phyloP scores from a whole-genome alignment of 2,113 vertebrate genomes.

The Syngnathus scovelli region DNA sequence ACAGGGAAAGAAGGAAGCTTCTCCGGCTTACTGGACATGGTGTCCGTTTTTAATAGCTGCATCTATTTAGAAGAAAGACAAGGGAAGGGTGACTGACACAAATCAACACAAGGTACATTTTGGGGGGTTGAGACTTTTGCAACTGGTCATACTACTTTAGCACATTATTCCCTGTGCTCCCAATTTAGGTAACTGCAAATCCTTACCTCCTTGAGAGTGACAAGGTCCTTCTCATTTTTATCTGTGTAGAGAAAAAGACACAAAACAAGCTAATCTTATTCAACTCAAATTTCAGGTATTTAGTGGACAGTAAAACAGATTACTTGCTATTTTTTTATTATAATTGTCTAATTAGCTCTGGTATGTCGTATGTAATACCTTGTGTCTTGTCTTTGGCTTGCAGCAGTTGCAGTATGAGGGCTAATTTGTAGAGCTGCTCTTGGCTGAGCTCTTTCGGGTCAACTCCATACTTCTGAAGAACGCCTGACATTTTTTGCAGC shows the following conservation, averaged over 20 bases:
- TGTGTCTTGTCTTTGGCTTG: conserved; percentile 58
- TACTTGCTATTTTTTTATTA: not conserved
- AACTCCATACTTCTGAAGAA: conserved; percentile 76
- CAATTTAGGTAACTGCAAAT: too few species aligned
- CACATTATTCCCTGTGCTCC: too few species aligned
- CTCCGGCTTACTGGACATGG: conserved; percentile 43
- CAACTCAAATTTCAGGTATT: not conserved
- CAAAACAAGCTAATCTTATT: not conserved
- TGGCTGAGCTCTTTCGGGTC: conserved; percentile 80
- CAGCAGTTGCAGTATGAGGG: conserved; percentile 75
- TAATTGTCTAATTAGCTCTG: not conserved
- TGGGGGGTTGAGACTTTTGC: not conserved
- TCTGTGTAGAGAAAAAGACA: conserved; percentile 34
- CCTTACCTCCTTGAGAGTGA: conserved; percentile 63
- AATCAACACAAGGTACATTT: not conserved
- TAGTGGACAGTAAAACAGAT: not conserved
- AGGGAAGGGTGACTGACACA: not conserved
- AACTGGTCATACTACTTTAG: not conserved
- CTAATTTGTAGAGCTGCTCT: conserved; percentile 81
- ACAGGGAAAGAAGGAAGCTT: conserved; percentile 27
- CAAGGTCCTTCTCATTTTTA: conserved; percentile 58
- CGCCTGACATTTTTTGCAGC: conserved; percentile 73
- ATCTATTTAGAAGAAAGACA: conserved; percentile 35
- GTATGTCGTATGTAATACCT: not conserved
- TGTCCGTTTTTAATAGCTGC: conserved; percentile 61